Evolutionary conservation across 2,888 invertebrate genomes (phyloP).

Genomic region (Philhelius pedissequus): DNA sequence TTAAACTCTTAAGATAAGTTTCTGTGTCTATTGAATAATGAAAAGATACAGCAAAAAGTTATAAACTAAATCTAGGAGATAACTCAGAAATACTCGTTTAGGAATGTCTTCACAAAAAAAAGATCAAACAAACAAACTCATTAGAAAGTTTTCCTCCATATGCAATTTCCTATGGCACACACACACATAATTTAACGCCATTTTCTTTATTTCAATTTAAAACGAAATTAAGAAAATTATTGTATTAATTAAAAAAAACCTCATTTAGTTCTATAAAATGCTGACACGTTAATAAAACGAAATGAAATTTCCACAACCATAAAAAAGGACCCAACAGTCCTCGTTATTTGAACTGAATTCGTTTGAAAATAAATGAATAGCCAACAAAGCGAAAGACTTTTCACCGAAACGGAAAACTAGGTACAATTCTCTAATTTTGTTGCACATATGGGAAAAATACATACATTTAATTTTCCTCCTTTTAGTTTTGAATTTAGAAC

Average conservation of each 20-base stretch:
- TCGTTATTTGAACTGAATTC: neutral
- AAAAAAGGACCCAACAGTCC: neutral
- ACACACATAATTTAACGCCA: neutral
- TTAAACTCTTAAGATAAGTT: too few relatives aligned
- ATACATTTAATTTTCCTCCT: neutral
- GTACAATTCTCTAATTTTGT: neutral
- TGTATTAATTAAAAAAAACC: neutral
- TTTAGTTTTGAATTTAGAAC: neutral
- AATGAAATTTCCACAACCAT: neutral
- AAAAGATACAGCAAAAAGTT: too few relatives aligned
- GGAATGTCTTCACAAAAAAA: neutral
- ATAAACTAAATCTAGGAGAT: too few relatives aligned
- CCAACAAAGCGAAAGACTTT: neutral
- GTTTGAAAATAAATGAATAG: constrained; percentile 1
- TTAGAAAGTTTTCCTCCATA: neutral
- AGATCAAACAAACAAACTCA: neutral
- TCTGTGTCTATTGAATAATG: too few relatives aligned
- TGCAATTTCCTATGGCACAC: neutral
- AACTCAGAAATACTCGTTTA: neutral
- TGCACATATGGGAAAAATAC: neutral
- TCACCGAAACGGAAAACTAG: neutral
- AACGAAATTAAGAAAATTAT: neutral
- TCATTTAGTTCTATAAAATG: neutral
- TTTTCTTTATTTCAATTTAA: neutral
- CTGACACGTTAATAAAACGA: neutral